Percentiles rank a stretch among this genome's conserved stretches.
These are phyloP conservation scores for Polydrusus pterygomalis DNA, from an alignment of 2,888 invertebrate genomes.

Conservation along the genomic window DNA sequence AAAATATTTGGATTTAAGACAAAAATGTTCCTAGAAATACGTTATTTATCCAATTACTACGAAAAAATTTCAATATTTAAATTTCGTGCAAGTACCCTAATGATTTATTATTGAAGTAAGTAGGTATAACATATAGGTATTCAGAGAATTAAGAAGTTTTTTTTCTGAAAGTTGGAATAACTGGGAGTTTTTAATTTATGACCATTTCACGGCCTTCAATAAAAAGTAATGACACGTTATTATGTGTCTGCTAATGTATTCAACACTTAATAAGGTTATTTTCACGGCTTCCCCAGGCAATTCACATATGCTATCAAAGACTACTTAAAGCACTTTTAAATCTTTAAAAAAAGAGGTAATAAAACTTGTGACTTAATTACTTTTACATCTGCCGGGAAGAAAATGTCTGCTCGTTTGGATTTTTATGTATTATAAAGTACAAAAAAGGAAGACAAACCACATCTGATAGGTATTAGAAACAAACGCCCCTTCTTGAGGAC, in stretches of 20 bases:
- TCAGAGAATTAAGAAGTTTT: no score
- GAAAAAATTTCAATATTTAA: no score
- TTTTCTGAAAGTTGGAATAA: no score
- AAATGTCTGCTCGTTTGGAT: conserved; percentile 17
- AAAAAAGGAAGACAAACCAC: conserved; percentile 17
- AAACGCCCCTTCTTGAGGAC: no score
- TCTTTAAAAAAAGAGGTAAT: conserved; percentile 11
- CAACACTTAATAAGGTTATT: background rate
- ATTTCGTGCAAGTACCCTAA: no score
- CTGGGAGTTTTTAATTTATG: background rate
- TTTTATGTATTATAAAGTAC: conserved; percentile 21
- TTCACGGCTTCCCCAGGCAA: conserved; percentile 10
- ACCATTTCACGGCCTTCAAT: no score
- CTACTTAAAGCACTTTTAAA: conserved; percentile 18
- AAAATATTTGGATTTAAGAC: no score
- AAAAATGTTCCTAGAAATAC: no score
- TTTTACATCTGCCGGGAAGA: conserved; percentile 22
- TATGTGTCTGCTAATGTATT: conserved; percentile 9
- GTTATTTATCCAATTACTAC: no score
- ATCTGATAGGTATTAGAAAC: conserved; percentile 13
- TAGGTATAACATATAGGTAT: no score
- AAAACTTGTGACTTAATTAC: conserved; percentile 22
- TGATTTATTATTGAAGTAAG: no score
- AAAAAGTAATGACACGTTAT: no score
- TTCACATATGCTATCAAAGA: conserved; percentile 12